phyloP scores from a whole-genome alignment of 2,888 invertebrate species.

The Tribolium freemani region DNA sequence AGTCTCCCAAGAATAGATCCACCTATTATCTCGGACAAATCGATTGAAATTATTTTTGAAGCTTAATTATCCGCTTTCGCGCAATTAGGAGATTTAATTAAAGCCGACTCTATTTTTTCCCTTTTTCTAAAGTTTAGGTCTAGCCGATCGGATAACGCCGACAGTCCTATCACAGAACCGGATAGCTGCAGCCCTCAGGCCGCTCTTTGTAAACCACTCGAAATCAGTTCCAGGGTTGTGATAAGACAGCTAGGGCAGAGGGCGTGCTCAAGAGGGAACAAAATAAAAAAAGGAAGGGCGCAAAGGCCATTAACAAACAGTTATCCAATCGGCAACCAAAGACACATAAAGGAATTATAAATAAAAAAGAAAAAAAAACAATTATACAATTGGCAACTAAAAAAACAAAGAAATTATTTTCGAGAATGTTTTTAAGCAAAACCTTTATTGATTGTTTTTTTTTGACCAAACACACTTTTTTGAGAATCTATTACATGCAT shows the following conservation, averaged over 20 bases:
- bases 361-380: too few relatives aligned
- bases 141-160: constrained; percentile 21
- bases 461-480: too few relatives aligned
- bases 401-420: too few relatives aligned
- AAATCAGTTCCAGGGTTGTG: constrained; percentile 33
- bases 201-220: constrained; percentile 30
- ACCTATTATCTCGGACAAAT: neutral
- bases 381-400: too few relatives aligned
- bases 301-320: too few relatives aligned
- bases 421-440: too few relatives aligned
- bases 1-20: neutral
- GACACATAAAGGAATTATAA: too few relatives aligned
- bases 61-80: neutral
- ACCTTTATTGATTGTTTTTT: too few relatives aligned
- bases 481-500: too few relatives aligned
- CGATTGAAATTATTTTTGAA: neutral
- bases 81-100: constrained; percentile 5
- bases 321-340: too few relatives aligned
- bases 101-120: neutral
- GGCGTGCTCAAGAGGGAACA: neutral
- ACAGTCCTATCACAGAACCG: neutral
- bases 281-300: too few relatives aligned
- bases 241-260: constrained; percentile 26
- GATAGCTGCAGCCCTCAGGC: constrained; percentile 19
- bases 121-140: neutral